Percentiles rank a stretch among this genome's conserved stretches.
Conservation (phyloP, 37 sponge, comb jelly and placozoan species). For the Theonella swinhoei region DNA sequence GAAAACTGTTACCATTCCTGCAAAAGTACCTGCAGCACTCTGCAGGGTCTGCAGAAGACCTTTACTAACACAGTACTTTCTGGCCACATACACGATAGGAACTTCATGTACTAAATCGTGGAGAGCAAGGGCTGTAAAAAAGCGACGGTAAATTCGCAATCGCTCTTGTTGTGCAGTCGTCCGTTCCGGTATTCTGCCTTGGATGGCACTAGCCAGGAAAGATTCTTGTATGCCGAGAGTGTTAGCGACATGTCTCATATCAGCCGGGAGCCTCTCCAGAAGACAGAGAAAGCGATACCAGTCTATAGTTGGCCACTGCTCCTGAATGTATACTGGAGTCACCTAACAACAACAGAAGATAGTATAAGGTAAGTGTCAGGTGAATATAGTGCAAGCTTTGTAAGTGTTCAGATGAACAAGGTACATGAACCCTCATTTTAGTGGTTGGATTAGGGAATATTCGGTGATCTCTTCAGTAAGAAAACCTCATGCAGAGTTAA, state of each 20-base stretch:
- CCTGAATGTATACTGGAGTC: slow-evolving; percentile 86
- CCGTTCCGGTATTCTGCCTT: slow-evolving; percentile 54
- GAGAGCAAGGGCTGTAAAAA: slow-evolving; percentile 90
- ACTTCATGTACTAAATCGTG: slow-evolving; percentile 92
- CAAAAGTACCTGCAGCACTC: slow-evolving; percentile 89
- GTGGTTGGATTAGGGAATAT: no score
- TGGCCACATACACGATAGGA: slow-evolving; percentile 74
- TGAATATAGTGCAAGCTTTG: no score
- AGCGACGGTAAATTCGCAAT: slow-evolving; percentile 78
- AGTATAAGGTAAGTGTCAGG: no score
- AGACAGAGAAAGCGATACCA: slow-evolving; percentile 90
- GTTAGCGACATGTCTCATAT: slow-evolving; percentile 87
- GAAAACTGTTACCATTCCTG: slow-evolving; percentile 97
- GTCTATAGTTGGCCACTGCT: slow-evolving; percentile 90
- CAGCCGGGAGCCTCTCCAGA: slow-evolving; percentile 77
- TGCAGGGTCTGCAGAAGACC: slow-evolving; percentile 96
- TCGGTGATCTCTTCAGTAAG: no score
- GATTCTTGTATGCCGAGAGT: slow-evolving; percentile 88
- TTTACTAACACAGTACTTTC: slow-evolving; percentile 77
- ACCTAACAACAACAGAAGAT: slow-evolving; percentile 59
- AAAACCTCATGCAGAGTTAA: no score
- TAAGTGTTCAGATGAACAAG: no score
- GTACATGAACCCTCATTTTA: no score
- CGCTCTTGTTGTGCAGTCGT: slow-evolving; percentile 55
- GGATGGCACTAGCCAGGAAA: slow-evolving; percentile 78